Base-by-base conservation (phyloP, 2,797 vertebrate genomes). In the Chelmon rostratus region DNA sequence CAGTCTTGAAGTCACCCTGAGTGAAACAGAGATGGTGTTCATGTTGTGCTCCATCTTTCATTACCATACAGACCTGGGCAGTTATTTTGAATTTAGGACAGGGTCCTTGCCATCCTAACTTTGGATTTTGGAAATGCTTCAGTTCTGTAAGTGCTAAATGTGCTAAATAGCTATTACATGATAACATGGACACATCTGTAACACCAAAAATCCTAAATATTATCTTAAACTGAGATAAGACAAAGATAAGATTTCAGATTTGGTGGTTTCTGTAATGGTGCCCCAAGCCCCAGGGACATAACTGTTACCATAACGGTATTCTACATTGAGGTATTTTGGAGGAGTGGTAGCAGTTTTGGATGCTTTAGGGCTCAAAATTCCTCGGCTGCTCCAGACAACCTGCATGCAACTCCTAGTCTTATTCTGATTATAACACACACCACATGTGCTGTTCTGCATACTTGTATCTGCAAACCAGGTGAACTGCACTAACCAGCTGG, bases 401-500 rank as follows among this genome's bases (percentile, higher is more conserved):
- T 69, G 11, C 23, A 11, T 15, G 13, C 23, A 61, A n/a, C 12
- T 42, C 21, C 10, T 2, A 42, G 38, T 46, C 21, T 42, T 40
- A 15, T 38, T 62, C 50, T 56, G 21, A 73, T 35, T 21, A 6
- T 42, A 80, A 85, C 46, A 47, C 42, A 65, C 21, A 58, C 21
- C 68, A 68, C 53, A 61, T 65, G 54, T 33, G 10, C 10, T 68
- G 37, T 31, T 68, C 18, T 69, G 40, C 47, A n/a, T 31, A 25
- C 31, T 72, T 68, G 16, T 40, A 44, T 69, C 56, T 84, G 67
- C 66, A 84, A 88, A 87, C 79, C 64, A 70, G 84, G 81, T 72
- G 56, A 86, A 83, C 84, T 37, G 50, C 82, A 61, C 75, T 3
- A 58, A 83, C 84, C 82, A 85, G 70, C 76, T 75, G 52, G 57